phyloP scores from a whole-genome alignment of 1,140 invertebrate genomes.

The Heliconius hermathena region DNA sequence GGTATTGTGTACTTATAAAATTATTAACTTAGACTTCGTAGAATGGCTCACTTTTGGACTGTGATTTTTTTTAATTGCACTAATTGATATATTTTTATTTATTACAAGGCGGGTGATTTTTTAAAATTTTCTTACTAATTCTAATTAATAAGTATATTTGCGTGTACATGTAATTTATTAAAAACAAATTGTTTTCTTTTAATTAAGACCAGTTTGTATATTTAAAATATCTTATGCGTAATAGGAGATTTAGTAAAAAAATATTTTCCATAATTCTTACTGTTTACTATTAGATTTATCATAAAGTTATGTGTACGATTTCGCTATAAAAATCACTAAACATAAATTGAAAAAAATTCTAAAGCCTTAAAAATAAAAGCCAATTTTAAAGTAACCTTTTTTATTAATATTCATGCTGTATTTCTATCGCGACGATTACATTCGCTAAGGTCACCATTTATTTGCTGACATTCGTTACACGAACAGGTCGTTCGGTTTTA shows the following conservation, averaged over 20 bases:
- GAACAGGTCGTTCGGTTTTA: conserved; percentile 23
- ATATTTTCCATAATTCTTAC: too few relatives aligned
- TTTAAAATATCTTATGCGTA: too few relatives aligned
- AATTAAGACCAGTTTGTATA: too few relatives aligned
- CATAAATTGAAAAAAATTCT: too few relatives aligned
- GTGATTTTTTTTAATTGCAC: background rate
- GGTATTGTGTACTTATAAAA: conserved; percentile 26
- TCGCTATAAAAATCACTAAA: too few relatives aligned
- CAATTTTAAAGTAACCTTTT: background rate
- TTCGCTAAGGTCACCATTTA: conserved; percentile 18
- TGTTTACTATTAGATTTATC: too few relatives aligned
- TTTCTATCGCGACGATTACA: background rate
- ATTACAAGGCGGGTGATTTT: too few relatives aligned
- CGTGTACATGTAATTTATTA: background rate
- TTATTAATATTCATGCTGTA: background rate
- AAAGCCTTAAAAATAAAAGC: background rate
- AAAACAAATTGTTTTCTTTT: background rate
- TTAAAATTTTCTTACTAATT: background rate
- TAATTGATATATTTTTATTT: too few relatives aligned
- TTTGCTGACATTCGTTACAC: conserved; percentile 19
- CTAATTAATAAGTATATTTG: background rate
- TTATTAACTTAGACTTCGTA: background rate
- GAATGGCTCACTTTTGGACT: conserved; percentile 11
- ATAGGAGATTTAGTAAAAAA: too few relatives aligned
- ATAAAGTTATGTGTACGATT: too few relatives aligned